Evolutionary conservation across 2,797 vertebrate species (phyloP), one percentile per base, ranked within the genome.

Genomic region (Lerista edwardsae): DNA sequence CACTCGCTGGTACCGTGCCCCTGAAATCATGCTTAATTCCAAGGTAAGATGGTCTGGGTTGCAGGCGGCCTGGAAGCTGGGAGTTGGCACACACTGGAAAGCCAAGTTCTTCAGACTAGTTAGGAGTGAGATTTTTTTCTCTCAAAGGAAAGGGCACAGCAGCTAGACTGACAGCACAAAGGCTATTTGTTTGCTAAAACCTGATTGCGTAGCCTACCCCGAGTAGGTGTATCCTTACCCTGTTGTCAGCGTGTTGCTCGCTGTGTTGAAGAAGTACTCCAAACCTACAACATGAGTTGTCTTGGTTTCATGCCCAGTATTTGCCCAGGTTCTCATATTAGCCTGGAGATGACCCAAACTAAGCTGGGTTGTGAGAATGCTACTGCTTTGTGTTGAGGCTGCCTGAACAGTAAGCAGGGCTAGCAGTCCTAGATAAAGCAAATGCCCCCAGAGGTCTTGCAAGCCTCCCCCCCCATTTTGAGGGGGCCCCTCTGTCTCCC

Each of bases 11-110:
- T 99, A 98, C 96, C 97, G 98, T 12, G 98, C 98, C 34, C 98
- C 98, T 4, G 98, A 99, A 92, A 98, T 99, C 95, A 98, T 98
- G 97, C 97, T 98, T 87, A 98, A 98, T 95, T 98, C 97, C 86
- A 98, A 98, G 97, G 97, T 98, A 88, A 29, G 57, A 64, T 78
- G 11, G 9, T 39, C 2, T 31, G 36, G 6, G 14, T 6, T 72
- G 29, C 27, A 10, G 86, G 41, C 83, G 51, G 3, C n/a, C 65
- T 69, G 51, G 55, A 69, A 79, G 51, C 11, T 75, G 21, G 59
- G 23, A 31, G n/a, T 57, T 9, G 23, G 78, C 62, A 59, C 1
- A 51, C 15, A 64, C 19, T 34, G 25, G 27, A 12, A 23, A 34
- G 1, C 23, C 36, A n/a, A 68, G 7, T 47, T 14, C 23, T 11